phyloP scores from a whole-genome alignment of 2,797 vertebrate genomes.

The Peromyscus eremicus region DNA sequence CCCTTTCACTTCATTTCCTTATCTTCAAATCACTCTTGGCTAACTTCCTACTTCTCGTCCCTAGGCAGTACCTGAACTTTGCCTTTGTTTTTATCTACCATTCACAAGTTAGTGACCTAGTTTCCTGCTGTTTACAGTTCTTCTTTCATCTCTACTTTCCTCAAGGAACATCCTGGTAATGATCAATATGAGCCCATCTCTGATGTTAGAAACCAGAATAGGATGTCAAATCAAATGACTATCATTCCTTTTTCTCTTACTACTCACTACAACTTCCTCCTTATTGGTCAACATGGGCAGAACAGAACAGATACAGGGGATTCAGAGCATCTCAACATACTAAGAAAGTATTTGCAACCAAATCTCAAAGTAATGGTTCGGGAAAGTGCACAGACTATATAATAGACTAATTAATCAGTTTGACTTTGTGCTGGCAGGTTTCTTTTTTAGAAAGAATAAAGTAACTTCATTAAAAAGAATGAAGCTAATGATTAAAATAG shows the following conservation, averaged over 20 bases:
- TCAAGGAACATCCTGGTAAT: not conserved
- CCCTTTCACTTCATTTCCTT: not conserved
- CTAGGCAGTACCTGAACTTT: not conserved
- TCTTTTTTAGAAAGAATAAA: conserved; percentile 47
- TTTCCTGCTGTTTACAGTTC: not conserved
- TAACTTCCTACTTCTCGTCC: conserved; percentile 3
- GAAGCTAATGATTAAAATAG: conserved; percentile 48
- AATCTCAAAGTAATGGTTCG: conserved; percentile 56
- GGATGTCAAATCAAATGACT: not conserved
- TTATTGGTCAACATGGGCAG: conserved; percentile 23
- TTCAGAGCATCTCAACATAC: not conserved
- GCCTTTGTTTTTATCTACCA: not conserved
- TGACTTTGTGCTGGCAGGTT: not conserved
- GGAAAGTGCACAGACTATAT: conserved; percentile 21
- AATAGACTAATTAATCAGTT: not conserved
- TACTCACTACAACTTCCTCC: not conserved
- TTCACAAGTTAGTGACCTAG: not conserved
- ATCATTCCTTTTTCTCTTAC: conserved; percentile 2
- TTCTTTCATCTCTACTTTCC: not conserved
- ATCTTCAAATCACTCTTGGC: not conserved
- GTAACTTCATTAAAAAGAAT: conserved; percentile 36
- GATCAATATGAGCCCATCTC: not conserved
- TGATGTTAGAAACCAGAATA: conserved; percentile 22
- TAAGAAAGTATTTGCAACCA: not conserved
- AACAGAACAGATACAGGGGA: not conserved